Evolutionary conservation across 1,140 invertebrate genomes (phyloP).

Genomic region (Dendrolimus punctatus): DNA sequence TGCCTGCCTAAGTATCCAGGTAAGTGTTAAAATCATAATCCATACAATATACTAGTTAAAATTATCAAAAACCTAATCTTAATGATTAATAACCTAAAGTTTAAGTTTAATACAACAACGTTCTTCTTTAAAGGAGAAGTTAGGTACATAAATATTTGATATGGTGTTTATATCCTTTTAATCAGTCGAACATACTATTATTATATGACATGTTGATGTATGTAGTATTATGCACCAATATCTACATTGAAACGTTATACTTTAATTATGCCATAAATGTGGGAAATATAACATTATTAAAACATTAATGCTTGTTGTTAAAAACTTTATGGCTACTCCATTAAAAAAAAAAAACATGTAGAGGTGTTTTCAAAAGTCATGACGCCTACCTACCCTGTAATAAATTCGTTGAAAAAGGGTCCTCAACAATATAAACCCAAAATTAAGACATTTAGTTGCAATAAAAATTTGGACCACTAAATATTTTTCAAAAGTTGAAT

Average conservation of each 20-base stretch:
- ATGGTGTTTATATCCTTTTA: neutral
- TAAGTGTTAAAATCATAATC: slow-evolving; percentile 32
- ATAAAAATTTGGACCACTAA: too few species aligned
- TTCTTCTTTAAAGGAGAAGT: neutral
- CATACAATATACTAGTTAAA: neutral
- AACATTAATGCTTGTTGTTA: neutral
- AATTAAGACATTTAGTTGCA: too few species aligned
- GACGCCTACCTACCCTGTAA: too few species aligned
- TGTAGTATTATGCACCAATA: neutral
- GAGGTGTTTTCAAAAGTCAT: too few species aligned
- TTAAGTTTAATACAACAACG: too few species aligned
- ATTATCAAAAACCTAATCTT: neutral
- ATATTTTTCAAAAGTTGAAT: too few species aligned
- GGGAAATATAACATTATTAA: neutral
- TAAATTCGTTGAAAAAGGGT: too few species aligned
- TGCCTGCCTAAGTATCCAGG: slow-evolving; percentile 81
- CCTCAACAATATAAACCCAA: too few species aligned
- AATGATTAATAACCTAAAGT: too few species aligned
- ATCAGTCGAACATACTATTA: too few species aligned
- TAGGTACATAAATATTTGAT: neutral
- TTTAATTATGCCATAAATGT: slow-evolving; percentile 4
- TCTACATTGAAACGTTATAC: neutral
- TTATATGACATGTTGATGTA: too few species aligned
- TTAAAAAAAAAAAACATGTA: too few species aligned
- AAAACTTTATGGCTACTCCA: neutral